A percentile compares a stretch with the other conserved stretches of the same genome.
These are phyloP conservation scores for Penaeus chinensis DNA, from an alignment of 1,140 invertebrate species.

Conservation along the genomic window DNA sequence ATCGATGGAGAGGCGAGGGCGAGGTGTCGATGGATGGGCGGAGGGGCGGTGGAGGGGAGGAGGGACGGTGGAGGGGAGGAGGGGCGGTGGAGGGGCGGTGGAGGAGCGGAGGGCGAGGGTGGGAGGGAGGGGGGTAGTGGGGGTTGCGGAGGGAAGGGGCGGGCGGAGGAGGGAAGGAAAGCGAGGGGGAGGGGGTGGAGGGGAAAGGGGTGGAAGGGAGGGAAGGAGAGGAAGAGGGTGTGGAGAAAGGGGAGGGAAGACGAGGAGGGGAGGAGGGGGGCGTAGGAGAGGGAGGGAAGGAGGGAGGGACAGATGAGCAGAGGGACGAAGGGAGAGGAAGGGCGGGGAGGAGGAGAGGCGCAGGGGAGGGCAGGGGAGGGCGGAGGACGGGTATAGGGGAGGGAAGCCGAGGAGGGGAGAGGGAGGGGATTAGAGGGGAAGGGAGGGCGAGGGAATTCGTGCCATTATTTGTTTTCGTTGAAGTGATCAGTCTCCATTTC, in stretches of 20 bases:
- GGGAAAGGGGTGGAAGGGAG: not conserved
- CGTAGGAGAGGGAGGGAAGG: not conserved
- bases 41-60: slow-evolving; percentile 29
- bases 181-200: not conserved
- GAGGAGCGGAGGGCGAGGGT: not conserved
- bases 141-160: not conserved
- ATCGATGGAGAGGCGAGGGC: not conserved
- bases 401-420: no score
- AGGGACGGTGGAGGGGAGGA: slow-evolving; percentile 3
- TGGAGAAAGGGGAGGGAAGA: not conserved
- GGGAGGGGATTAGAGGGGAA: no score
- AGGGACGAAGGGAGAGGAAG: not conserved
- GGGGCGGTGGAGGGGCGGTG: not conserved
- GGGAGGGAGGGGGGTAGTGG: not conserved
- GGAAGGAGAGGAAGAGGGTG: not conserved
- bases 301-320: not conserved
- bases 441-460: no score
- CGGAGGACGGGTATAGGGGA: no score
- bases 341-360: not conserved
- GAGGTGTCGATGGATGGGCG: not conserved
- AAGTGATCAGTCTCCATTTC: no score
- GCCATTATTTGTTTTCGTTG: no score
- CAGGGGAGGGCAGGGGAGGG: no score
- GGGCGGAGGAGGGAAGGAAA: no score
- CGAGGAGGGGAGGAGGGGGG: not conserved